These are phyloP conservation scores for Tupiocoris notatus DNA, from an alignment of 2,888 invertebrate genomes.

Conservation along the genomic window DNA sequence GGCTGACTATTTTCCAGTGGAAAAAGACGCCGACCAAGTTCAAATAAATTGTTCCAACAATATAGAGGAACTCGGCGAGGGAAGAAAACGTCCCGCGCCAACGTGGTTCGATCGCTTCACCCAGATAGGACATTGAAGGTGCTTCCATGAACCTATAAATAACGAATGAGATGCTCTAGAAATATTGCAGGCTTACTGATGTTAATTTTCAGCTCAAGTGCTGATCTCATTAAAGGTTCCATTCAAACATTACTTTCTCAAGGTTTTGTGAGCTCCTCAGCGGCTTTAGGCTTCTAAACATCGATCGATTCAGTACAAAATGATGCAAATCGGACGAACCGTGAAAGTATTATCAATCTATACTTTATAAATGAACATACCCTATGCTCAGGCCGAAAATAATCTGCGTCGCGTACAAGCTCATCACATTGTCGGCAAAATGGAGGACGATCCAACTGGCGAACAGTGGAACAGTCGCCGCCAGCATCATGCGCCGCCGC, in stretches of 20 bases:
- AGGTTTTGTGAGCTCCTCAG: no score
- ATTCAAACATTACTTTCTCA: no score
- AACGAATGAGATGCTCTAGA: no score
- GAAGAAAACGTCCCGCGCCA: conserved; percentile 30
- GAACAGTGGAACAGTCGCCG: conserved; percentile 61
- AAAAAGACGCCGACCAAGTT: conserved; percentile 2
- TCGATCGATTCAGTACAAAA: no score
- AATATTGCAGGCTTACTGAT: no score
- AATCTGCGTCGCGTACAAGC: conserved; percentile 58
- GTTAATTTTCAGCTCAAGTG: no score
- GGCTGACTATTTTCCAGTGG: conserved; percentile 14
- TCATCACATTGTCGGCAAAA: conserved; percentile 56
- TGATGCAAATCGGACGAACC: no score
- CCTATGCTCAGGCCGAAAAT: conserved; percentile 60
- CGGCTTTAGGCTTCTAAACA: no score
- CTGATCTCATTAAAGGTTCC: no score
- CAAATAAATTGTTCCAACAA: conserved; percentile 20
- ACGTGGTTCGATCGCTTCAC: conserved; percentile 55
- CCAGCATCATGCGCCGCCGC: conserved; percentile 58
- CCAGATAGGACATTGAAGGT: conserved; percentile 61
- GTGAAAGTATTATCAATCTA: no score
- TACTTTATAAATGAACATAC: neutral
- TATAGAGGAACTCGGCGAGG: conserved; percentile 22
- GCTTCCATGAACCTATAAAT: conserved; percentile 62
- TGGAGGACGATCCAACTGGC: conserved; percentile 61